Base-by-base conservation (phyloP, 2,113 vertebrate species). In the Neogobius melanostomus region DNA sequence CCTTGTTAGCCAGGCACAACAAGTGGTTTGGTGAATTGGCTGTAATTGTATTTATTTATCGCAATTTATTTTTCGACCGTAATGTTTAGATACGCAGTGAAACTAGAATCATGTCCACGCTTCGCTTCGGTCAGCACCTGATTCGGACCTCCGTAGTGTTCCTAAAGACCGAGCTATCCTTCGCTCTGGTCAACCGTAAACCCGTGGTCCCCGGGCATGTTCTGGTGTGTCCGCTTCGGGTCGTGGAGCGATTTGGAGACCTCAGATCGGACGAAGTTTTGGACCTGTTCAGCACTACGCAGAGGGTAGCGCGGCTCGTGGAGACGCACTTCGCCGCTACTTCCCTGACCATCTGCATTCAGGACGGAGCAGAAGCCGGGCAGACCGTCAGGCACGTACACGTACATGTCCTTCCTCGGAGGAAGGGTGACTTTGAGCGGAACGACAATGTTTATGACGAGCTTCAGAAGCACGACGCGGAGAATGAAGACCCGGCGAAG, bases 171-270 rank as follows among this genome's bases (percentile, higher is more conserved):
- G 94, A 97, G 56, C 84, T 96, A 53, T 94, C 95, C 69, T 96
- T 95, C 0, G 95, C 95, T 1, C 84, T 97, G 0, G 96, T 98
- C 85, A 97, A 97, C 83, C 91, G 95, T 69, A 94, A 93, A 72
- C 95, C 95, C 0, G 95, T 96, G 79, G 90, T 97, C 10, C 95
- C 95, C 0, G 95, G 95, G 8, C 62, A 98, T 90, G 95, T 98
- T 42, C 89, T 98, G 0, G 93, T 98, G 5, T 99, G 97, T 77
- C 96, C 96, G 0, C 75, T 96, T 46, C 89, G 95, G 65, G 88
- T 88, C 0, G 95, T 94, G 79, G 94, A 97, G 65, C 95, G 95
- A 8, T 95, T 98, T 72, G 81, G 89, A 6, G 96, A 98, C 71
- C 91, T 99, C 46, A 11, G 1, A 53, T 93, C 94, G 0, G 92